phyloP scores from a whole-genome alignment of 2,888 invertebrate genomes.

The Danaus chrysippus region DNA sequence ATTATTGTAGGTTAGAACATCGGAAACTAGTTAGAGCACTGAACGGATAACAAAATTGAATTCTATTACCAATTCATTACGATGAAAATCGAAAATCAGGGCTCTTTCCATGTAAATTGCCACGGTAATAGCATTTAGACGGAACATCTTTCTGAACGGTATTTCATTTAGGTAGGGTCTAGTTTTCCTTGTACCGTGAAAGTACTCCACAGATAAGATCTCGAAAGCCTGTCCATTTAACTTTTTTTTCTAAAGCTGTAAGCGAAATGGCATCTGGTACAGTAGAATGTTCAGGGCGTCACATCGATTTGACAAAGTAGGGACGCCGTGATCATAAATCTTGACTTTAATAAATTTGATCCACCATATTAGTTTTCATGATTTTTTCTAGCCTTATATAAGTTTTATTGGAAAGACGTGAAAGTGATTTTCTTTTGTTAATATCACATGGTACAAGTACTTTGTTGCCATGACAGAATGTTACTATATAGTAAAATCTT shows the following conservation, averaged over 20 bases:
- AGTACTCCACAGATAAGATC: conserved; percentile 9
- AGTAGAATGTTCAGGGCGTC: not conserved
- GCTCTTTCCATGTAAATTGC: conserved; percentile 51
- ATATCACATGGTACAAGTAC: too few relatives aligned
- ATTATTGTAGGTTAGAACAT: conserved; percentile 20
- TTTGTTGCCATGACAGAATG: too few relatives aligned
- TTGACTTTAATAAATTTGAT: conserved; percentile 5
- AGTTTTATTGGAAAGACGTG: not conserved
- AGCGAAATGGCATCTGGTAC: conserved; percentile 14
- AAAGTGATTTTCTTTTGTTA: too few relatives aligned
- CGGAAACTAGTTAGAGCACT: conserved; percentile 33
- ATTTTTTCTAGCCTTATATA: conserved; percentile 11
- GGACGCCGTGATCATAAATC: conserved; percentile 7
- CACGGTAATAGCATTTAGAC: conserved; percentile 36
- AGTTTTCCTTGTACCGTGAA: conserved; percentile 4
- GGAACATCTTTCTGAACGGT: conserved; percentile 25
- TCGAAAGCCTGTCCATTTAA: conserved; percentile 15
- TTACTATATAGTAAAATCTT: too few relatives aligned
- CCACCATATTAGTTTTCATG: conserved; percentile 4
- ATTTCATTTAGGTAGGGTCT: conserved; percentile 26
- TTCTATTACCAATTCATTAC: conserved; percentile 41
- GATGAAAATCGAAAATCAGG: conserved; percentile 43
- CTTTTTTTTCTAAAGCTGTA: not conserved
- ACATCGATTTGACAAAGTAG: conserved; percentile 7
- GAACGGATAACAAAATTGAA: conserved; percentile 28